A percentile compares a stretch with the other conserved stretches of the same genome.
Evolutionary conservation across 2,888 invertebrate species (phyloP).

Genomic region (Orchesella flavescens): DNA sequence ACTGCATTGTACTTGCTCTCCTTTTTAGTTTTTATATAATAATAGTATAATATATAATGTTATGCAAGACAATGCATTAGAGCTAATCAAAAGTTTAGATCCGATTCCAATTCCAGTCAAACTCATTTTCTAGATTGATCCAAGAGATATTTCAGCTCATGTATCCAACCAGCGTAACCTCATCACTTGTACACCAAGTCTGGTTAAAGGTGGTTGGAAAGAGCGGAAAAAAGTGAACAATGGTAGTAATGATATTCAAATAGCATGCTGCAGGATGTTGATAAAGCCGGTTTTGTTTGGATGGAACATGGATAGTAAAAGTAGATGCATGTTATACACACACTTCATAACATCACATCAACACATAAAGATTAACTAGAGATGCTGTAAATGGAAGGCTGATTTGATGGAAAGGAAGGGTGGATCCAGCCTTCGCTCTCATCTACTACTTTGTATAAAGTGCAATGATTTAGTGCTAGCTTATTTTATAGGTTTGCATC

Average conservation of each 20-base stretch:
- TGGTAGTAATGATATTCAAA: background rate
- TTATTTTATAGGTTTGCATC: too few species aligned
- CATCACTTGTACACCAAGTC: background rate
- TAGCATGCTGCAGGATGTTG: slow-evolving; percentile 30
- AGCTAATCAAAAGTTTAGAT: slow-evolving; percentile 14
- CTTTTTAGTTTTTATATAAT: too few species aligned
- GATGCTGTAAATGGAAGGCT: slow-evolving; percentile 13
- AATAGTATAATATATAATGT: too few species aligned
- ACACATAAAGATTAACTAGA: background rate
- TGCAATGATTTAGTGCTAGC: too few species aligned
- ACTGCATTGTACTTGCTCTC: background rate
- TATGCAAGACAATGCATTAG: slow-evolving; percentile 21
- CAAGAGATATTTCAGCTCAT: slow-evolving; percentile 1
- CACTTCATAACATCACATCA: background rate
- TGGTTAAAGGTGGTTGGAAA: background rate
- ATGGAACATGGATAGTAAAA: slow-evolving; percentile 8
- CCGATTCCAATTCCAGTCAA: background rate
- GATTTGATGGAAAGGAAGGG: slow-evolving; percentile 37
- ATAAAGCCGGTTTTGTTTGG: slow-evolving; percentile 32
- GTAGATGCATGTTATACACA: background rate
- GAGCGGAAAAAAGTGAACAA: background rate
- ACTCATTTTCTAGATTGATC: slow-evolving; percentile 46
- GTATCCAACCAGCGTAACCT: background rate
- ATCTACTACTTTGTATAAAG: too few species aligned
- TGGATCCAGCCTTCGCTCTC: slow-evolving; percentile 21